A percentile compares a stretch with the other conserved stretches of the same genome.
These are phyloP conservation scores for Peromyscus eremicus DNA, from an alignment of 2,797 vertebrate genomes.

Conservation along the genomic window DNA sequence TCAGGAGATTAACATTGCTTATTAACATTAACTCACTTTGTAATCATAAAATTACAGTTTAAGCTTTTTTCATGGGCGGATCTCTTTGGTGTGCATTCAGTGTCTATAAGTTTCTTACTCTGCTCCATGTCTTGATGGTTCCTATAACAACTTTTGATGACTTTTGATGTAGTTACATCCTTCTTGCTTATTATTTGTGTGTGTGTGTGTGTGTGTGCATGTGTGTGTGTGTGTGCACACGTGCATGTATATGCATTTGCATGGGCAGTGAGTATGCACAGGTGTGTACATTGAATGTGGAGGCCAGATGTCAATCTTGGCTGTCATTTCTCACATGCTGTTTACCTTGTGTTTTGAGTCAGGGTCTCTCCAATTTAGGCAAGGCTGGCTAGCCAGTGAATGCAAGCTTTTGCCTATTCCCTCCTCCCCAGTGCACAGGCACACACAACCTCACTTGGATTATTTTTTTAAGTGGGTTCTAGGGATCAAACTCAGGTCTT, in stretches of 20 bases:
- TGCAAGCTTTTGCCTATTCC: too few species aligned
- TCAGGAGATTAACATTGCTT: neutral
- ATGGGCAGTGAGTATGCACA: neutral
- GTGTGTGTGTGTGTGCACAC: neutral
- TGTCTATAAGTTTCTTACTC: neutral
- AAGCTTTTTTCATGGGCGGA: neutral
- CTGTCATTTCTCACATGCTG: neutral
- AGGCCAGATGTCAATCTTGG: neutral
- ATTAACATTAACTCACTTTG: neutral
- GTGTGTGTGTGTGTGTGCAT: neutral
- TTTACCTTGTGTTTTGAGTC: neutral
- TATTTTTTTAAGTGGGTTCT: neutral
- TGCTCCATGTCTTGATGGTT: neutral
- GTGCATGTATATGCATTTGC: neutral
- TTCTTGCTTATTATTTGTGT: neutral
- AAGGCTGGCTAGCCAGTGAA: neutral
- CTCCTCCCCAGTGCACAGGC: too few species aligned
- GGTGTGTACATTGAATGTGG: neutral
- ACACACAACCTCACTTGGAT: neutral
- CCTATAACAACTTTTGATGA: neutral
- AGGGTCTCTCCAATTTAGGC: neutral
- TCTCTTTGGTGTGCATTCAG: neutral
- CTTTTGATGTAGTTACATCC: neutral
- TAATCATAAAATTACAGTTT: neutral
- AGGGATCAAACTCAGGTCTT: neutral